Base-by-base conservation (phyloP, 2,888 invertebrate genomes). In the Chesias legatella region DNA sequence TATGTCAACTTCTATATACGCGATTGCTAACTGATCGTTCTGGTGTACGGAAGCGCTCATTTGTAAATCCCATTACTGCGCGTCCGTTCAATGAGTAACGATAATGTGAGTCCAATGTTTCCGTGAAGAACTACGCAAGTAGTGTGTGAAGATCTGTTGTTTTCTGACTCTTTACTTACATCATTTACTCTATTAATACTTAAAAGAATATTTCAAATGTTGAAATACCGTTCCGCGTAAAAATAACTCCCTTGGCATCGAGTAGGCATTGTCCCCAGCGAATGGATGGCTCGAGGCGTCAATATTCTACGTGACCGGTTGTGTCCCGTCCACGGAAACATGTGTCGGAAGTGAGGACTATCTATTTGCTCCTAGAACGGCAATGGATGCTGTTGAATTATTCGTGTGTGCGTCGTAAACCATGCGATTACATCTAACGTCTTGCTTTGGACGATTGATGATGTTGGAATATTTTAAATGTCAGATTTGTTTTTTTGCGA, bases 301-400 rank as follows among this genome's bases (percentile, higher is more conserved):
- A 84, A 88, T 88, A 86, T 86, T 81, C 82, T 88, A 86, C 86
- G 85, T 88, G 86, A 85, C 85, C 81, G 77, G 78, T 70, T 73
- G 75, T 76, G 78, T 76, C 75, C 72, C 67, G 70, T 70, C 76
- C 72, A 64, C 75, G 81, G 84, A 84, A 82, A 84, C 84, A 82
- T 82, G 82, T 84, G 86, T 85, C 86, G 86, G 85, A 84, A 80
- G 84, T 79, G 73, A 80, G 73, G 78, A 78, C 83, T 85, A 85
- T 85, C 84, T 84, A 79, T 85, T 85, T 82, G 79, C 78, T 68
- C 71, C 72, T 68, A 78, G 82, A 83, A 82, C 78, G 69, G 78
- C 78, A 73, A 79, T 76, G 75, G 67, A 17, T 51, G 60, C 65
- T 68, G 66, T 63, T 76, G 77, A 79, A 81, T 80, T 78, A 80